Evolutionary conservation across 2,888 invertebrate genomes (phyloP).

Genomic region (Apantesis nais): DNA sequence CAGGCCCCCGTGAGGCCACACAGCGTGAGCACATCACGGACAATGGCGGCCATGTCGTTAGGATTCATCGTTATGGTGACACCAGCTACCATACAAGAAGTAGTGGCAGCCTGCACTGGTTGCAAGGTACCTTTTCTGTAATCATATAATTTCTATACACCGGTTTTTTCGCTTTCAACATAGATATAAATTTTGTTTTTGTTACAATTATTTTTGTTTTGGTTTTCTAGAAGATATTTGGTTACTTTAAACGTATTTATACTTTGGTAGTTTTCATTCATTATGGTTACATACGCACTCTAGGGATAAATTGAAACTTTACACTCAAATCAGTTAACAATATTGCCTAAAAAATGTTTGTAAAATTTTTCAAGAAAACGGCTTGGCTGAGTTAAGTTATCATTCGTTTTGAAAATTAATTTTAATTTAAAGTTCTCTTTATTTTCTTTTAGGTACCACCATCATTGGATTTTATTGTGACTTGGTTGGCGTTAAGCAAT

Average conservation of each 20-base stretch:
- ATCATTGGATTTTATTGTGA: conserved; percentile 92
- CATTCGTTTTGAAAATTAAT: not conserved
- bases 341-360: not conserved
- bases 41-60: conserved; percentile 96
- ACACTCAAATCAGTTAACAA: not conserved
- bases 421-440: not conserved
- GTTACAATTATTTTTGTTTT: no score
- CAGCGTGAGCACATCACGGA: conserved; percentile 92
- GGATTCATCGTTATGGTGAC: conserved; percentile 96
- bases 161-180: not conserved
- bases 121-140: conserved; percentile 85
- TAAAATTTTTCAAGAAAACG: not conserved
- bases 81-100: conserved; percentile 96
- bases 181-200: not conserved
- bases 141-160: not conserved
- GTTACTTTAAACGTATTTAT: no score
- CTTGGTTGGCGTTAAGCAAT: conserved; percentile 94
- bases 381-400: not conserved
- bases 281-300: no score
- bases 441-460: conserved; percentile 88
- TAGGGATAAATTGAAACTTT: not conserved
- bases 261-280: no score
- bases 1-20: conserved; percentile 87
- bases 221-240: no score
- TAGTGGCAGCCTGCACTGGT: conserved; percentile 95